Base-by-base conservation (phyloP, 64 coral and sea anemone genomes). In the Trachythela sp. region DNA sequence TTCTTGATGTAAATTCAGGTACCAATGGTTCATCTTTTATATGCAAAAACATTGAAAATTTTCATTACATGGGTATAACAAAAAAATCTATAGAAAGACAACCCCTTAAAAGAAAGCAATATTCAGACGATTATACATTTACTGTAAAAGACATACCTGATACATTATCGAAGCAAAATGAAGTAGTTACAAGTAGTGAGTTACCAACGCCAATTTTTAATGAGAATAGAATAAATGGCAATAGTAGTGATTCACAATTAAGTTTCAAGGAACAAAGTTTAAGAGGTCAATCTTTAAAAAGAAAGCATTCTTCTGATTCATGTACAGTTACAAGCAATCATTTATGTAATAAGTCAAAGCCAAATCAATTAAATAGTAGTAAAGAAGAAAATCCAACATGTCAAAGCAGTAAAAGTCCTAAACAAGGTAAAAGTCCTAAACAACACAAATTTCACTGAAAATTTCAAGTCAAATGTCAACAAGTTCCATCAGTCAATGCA, bases 301-400 rank as follows among this genome's bases (percentile, higher is more conserved):
- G 59, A 68, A 68, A 68, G 59, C 20, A 68, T 68, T 31, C 42
- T 45, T 45, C 59, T 68, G 59, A 68, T 68, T 68, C 59, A 68
- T 68, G 59, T 68, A 68, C 59, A 68, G 30, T 68, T 68, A 68
- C 59, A 68, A 7, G 59, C 30, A 31, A 68, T 31, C 59, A 68
- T 68, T 68, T 68, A 68, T 68, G 59, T 68, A 68, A 68, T 68
- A 68, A 68, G 59, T 68, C 30, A 68, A 68, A 68, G 59, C 30
- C 20, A 22, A 68, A 68, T n/a, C 59, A 68, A 68, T 68, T 68
- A 68, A 68, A 31, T 68, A 68, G 59, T 68, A 68, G 59, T 68
- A 31, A 68, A 68, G 59, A 68, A 68, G 59, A 68, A 68, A 68
- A 68, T 68, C 59, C 42, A 45, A 45, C 42, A 45, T 45, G 42